phyloP scores from a whole-genome alignment of 1,140 invertebrate genomes.

The Pachypsylla venusta region DNA sequence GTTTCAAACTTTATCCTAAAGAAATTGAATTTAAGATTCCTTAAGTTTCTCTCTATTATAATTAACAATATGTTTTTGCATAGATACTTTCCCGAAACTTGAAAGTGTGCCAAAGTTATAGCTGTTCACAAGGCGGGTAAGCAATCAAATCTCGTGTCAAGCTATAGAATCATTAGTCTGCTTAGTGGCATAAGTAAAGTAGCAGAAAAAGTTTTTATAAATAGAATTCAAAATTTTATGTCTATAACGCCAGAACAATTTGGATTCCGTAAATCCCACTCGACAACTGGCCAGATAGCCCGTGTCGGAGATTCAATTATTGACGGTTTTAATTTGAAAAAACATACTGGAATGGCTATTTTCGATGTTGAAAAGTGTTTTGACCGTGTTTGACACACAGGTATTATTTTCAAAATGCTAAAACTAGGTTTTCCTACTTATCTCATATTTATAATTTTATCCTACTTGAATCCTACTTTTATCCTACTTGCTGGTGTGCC shows the following conservation, averaged over 20 bases:
- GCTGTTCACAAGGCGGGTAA: slow-evolving; percentile 20
- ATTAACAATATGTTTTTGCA: slow-evolving; percentile 16
- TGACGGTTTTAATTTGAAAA: background rate
- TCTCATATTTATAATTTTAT: no score
- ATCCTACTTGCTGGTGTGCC: no score
- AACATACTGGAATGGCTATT: background rate
- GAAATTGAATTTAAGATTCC: no score
- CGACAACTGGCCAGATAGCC: slow-evolving; percentile 4
- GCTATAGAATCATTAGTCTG: slow-evolving; percentile 19
- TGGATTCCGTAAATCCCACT: slow-evolving; percentile 9
- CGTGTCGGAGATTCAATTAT: background rate
- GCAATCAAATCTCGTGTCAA: background rate
- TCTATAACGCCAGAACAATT: slow-evolving; percentile 13
- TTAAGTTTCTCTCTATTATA: slow-evolving; percentile 9
- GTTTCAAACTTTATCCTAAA: no score
- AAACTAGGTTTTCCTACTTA: no score
- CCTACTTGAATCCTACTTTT: no score
- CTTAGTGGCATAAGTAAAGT: slow-evolving; percentile 8
- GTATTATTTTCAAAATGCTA: slow-evolving; percentile 2
- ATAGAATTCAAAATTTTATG: no score
- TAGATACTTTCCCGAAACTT: slow-evolving; percentile 22
- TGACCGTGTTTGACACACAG: slow-evolving; percentile 3
- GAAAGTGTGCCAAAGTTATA: slow-evolving; percentile 27
- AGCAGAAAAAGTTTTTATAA: background rate
- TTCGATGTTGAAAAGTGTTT: background rate